A percentile compares a stretch with the other conserved stretches of the same genome.
These are phyloP conservation scores for Otolemur garnettii DNA, from an alignment of 2,113 vertebrate species.

Conservation along the genomic window DNA sequence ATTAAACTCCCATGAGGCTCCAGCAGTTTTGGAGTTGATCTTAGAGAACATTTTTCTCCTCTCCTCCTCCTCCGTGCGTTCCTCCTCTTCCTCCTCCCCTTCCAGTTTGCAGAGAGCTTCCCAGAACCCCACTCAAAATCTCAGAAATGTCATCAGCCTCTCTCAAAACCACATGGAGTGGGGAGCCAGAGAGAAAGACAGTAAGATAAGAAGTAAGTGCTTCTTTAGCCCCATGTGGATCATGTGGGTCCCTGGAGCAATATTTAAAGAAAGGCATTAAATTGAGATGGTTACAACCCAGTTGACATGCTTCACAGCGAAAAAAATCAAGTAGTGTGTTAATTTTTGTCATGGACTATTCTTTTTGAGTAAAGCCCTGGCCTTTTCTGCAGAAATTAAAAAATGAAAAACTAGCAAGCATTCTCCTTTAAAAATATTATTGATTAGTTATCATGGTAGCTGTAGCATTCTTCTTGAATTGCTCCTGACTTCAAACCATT, in stretches of 20 bases:
- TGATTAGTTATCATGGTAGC: constrained; percentile 66
- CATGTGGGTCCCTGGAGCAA: constrained; percentile 7
- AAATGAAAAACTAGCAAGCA: constrained; percentile 79
- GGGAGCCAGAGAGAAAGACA: constrained; percentile 10
- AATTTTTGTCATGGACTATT: constrained; percentile 76
- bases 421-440: constrained; percentile 72
- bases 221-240: constrained; percentile 40
- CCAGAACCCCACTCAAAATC: not conserved
- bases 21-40: constrained; percentile 9
- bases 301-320: constrained; percentile 75
- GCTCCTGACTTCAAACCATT: not conserved
- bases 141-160: constrained; percentile 21
- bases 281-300: constrained; percentile 77
- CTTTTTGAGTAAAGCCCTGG: constrained; percentile 66
- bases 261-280: constrained; percentile 78
- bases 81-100: not conserved
- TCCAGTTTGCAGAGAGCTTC: not conserved
- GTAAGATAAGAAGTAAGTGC: constrained; percentile 14
- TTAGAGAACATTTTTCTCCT: not conserved
- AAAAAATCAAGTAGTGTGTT: constrained; percentile 78
- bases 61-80: not conserved
- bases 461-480: not conserved
- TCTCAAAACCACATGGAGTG: constrained; percentile 9
- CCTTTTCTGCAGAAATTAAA: constrained; percentile 77
- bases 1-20: not conserved